Evolutionary conservation across 2,888 invertebrate genomes (phyloP).

Genomic region (Dioctria rufipes): DNA sequence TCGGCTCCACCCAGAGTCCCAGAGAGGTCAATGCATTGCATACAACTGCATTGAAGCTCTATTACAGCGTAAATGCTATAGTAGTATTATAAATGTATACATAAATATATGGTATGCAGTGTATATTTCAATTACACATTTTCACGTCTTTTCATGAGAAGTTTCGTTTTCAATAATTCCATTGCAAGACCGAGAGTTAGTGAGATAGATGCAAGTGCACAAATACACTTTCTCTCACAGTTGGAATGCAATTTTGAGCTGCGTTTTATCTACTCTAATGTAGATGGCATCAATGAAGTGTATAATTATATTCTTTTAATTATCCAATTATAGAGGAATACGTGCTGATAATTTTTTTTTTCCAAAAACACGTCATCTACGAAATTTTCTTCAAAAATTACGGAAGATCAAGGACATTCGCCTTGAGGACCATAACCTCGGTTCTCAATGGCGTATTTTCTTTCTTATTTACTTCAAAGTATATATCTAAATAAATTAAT

Average conservation of each 20-base stretch:
- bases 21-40: neutral
- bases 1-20: no score
- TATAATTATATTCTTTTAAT: neutral
- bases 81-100: no score
- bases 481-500: neutral
- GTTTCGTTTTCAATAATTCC: neutral
- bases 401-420: conserved; percentile 58
- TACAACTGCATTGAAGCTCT: neutral
- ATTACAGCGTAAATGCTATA: no score
- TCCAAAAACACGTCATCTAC: conserved; percentile 4
- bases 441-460: conserved; percentile 33
- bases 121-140: neutral
- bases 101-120: no score
- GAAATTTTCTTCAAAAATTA: conserved; percentile 43
- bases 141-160: neutral
- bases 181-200: neutral
- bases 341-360: neutral
- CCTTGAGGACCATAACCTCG: conserved; percentile 56
- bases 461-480: conserved; percentile 14
- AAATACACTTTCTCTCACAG: neutral
- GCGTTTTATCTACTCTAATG: conserved; percentile 30
- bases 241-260: neutral
- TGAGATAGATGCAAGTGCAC: conserved; percentile 24
- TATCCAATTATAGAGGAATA: neutral
- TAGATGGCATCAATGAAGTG: conserved; percentile 48